Evolutionary conservation across 2,797 vertebrate species (phyloP).

Genomic region (Galaxias olidus): DNA sequence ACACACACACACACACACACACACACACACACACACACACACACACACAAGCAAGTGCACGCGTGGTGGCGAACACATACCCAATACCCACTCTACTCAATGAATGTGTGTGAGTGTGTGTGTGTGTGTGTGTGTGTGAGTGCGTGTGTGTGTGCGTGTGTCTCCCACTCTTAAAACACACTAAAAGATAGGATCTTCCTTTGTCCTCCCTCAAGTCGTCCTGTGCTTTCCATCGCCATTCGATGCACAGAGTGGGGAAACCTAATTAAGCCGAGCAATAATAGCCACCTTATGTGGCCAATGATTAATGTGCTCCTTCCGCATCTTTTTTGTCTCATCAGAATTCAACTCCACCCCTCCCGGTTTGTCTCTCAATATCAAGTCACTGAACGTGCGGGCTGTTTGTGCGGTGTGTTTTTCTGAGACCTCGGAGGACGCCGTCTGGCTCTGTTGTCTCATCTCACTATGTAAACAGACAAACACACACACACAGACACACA

Average conservation of each 20-base stretch:
- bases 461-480: slow-evolving; percentile 14
- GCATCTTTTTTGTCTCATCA: slow-evolving; percentile 17
- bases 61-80: not conserved
- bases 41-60: not conserved
- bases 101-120: too few relatives aligned
- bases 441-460: slow-evolving; percentile 7
- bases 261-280: slow-evolving; percentile 25
- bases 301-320: slow-evolving; percentile 24
- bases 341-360: slow-evolving; percentile 16
- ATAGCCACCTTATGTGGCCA: slow-evolving; percentile 29
- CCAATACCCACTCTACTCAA: not conserved
- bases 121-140: too few relatives aligned
- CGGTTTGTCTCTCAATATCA: slow-evolving; percentile 11
- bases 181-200: not conserved
- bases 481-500: slow-evolving; percentile 23
- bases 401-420: slow-evolving; percentile 13
- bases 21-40: not conserved
- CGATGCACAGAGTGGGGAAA: slow-evolving; percentile 23
- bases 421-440: slow-evolving; percentile 6
- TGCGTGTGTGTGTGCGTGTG: too few relatives aligned
- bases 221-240: slow-evolving; percentile 22
- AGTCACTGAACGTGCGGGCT: slow-evolving; percentile 6
- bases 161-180: too few relatives aligned
- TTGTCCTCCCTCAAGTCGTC: not conserved
- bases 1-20: not conserved